phyloP scores from a whole-genome alignment of 2,888 invertebrate genomes.

The Lycia hirtaria region DNA sequence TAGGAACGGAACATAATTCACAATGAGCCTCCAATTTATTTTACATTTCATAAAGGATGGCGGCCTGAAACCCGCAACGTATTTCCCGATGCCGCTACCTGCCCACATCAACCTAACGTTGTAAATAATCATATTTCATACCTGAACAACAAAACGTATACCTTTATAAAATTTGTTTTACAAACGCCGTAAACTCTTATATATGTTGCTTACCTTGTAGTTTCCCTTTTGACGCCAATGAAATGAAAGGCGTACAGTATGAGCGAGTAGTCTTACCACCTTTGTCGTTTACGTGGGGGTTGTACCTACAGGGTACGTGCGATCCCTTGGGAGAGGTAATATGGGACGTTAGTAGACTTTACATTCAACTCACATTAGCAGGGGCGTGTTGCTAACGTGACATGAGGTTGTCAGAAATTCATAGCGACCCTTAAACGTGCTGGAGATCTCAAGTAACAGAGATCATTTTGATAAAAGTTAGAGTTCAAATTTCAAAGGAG shows the following conservation, averaged over 20 bases:
- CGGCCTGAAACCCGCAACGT: slow-evolving; percentile 28
- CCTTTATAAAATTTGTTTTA: slow-evolving; percentile 29
- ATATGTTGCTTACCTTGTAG: slow-evolving; percentile 24
- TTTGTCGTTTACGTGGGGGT: slow-evolving; percentile 30
- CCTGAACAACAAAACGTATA: slow-evolving; percentile 18
- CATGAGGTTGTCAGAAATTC: slow-evolving; percentile 44
- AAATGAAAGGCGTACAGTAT: slow-evolving; percentile 22
- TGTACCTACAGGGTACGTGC: slow-evolving; percentile 41
- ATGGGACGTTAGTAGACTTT: slow-evolving; percentile 67
- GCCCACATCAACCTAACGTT: slow-evolving; percentile 35
- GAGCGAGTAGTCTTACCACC: slow-evolving; percentile 20
- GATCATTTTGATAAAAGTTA: slow-evolving; percentile 39
- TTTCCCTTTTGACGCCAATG: slow-evolving; percentile 25
- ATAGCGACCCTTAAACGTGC: slow-evolving; percentile 30
- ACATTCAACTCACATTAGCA: slow-evolving; percentile 73
- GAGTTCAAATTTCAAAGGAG: slow-evolving; percentile 38
- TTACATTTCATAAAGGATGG: slow-evolving; percentile 28
- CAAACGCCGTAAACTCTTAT: slow-evolving; percentile 16
- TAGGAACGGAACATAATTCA: slow-evolving; percentile 19
- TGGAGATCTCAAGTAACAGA: slow-evolving; percentile 29
- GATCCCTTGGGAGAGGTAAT: slow-evolving; percentile 66
- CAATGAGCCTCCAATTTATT: slow-evolving; percentile 33
- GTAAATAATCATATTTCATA: slow-evolving; percentile 30
- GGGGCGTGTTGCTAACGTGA: slow-evolving; percentile 57
- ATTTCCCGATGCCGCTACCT: slow-evolving; percentile 28